Base-by-base conservation (phyloP, 2,888 invertebrate genomes). In the Archips crataeganus region DNA sequence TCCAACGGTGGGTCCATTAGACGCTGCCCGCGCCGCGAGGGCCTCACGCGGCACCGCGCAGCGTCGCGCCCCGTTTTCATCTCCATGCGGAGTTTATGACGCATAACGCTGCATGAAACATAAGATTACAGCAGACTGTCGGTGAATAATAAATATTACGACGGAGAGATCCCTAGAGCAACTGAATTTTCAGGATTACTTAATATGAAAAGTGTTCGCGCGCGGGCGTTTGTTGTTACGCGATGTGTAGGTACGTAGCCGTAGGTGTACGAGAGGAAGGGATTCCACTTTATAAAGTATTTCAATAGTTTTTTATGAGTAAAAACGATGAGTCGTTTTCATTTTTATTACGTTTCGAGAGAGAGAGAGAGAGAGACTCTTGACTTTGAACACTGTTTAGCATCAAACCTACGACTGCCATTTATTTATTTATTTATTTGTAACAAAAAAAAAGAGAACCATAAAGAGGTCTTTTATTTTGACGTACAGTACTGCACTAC, bases 171-270 rank as follows among this genome's bases (percentile, higher is more conserved):
- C 71, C 71, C 71, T 36, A 49, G 64, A 65, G 64, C 57, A 65
- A 71, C 71, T 65, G 71, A 71, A 71, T 71, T 65, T 71, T 59
- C 71, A 71, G 64, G 70, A 59, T 64, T 71, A 63, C 70, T 70
- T 70, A 57, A 64, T 63, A 70, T 63, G 70, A 70, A 70, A 62
- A 70, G 70, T 63, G 63, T 70, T 57, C 63, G 57, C 45, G 51
- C n/a, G 15, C 57, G 34, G 59, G 59, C n/a, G 15, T 47, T 54
- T 45, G 45, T 63, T 42, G 54, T 15, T 57, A 34, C 59, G 39
- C n/a, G 39, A 13, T 3, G n/a, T 49, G 49, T 49, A n/a, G 5
- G 23, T 23, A 23, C 23, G 23, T 23, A 23, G 23, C 23, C 23
- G 49, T n/a, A n/a, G 49, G 49, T n/a, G 49, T 13, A 13, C 49